Base-by-base conservation (phyloP, 2,797 vertebrate genomes). In the Pelochelys cantorii region DNA sequence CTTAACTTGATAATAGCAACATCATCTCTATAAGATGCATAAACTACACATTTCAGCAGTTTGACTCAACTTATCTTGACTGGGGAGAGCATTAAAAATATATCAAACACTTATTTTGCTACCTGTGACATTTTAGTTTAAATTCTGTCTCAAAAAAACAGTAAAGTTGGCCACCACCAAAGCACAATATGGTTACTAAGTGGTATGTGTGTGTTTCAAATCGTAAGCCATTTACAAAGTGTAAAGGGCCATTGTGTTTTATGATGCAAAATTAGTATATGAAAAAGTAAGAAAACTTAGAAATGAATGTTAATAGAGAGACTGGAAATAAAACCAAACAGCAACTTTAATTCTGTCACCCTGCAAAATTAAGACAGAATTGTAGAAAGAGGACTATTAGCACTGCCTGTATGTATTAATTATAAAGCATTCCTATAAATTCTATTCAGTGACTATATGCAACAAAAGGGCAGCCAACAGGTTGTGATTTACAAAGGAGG, bases 271-370 rank as follows among this genome's bases (percentile, higher is more conserved):
- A 20, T 55, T 90, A 62, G 62, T 89, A 27, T 83, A 54, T 55
- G 81, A 91, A 93, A 82, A 92, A 92, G n/a, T 34, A 74, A 90
- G 11, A 94, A 90, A 84, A 89, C 83, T 84, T 84, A 89, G 62
- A 90, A 90, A 91, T 53, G 84, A 93, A 94, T 94, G 74, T 71
- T 91, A 95, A 88, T 42, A 88, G 83, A 48, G 42, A 68, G 62
- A 65, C 29, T 79, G 55, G 85, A 55, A 95, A 93, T 85, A 53
- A 87, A 95, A 86, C 83, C 31, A 56, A 94, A 80, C 1, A 82
- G 79, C 34, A 92, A 90, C 86, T 83, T 88, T 3, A 90, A 88
- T 3, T 11, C 17, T 83, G 31, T 65, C n/a, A 56, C 1, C 2
- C 9, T 37, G 4, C 79, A 90, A 86, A 92, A 34, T 37, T 52